These are phyloP conservation scores for Calonectris borealis DNA, from an alignment of 2,113 vertebrate species.

Conservation along the genomic window DNA sequence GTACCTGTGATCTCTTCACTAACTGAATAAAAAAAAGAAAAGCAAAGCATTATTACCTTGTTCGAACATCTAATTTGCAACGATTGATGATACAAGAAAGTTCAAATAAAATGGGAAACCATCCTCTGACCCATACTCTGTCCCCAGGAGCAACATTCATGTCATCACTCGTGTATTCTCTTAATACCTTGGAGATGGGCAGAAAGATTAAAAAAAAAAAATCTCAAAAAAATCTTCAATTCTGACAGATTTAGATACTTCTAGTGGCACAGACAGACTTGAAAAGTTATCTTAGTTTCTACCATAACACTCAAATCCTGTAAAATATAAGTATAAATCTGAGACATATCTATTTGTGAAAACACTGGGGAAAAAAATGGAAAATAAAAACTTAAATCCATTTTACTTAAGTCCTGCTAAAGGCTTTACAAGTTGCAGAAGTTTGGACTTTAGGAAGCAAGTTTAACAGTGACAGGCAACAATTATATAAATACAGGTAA, in stretches of 20 bases:
- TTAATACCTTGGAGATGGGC: constrained; percentile 79
- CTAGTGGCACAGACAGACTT: background rate
- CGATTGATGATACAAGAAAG: constrained; percentile 98
- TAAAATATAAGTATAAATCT: background rate
- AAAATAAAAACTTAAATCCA: background rate
- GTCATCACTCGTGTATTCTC: constrained; percentile 97
- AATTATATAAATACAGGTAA: background rate
- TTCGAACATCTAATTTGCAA: constrained; percentile 95
- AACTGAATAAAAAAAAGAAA: background rate
- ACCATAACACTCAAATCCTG: background rate
- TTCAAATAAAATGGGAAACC: constrained; percentile 98
- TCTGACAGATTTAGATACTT: background rate
- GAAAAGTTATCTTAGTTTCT: background rate
- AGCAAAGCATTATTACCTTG: constrained; percentile 75
- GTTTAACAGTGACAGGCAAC: background rate
- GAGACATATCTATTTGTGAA: background rate
- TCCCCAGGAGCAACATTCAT: constrained; percentile 97
- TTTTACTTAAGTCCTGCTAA: background rate
- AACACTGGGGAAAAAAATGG: background rate
- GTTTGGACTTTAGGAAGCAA: background rate
- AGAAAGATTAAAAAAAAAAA: background rate
- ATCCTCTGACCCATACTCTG: constrained; percentile 96
- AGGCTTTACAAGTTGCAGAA: background rate
- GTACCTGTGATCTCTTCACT: background rate
- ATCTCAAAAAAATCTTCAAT: background rate